phyloP scores from a whole-genome alignment of 2,797 vertebrate genomes.

The Craterocephalus amniculus region DNA sequence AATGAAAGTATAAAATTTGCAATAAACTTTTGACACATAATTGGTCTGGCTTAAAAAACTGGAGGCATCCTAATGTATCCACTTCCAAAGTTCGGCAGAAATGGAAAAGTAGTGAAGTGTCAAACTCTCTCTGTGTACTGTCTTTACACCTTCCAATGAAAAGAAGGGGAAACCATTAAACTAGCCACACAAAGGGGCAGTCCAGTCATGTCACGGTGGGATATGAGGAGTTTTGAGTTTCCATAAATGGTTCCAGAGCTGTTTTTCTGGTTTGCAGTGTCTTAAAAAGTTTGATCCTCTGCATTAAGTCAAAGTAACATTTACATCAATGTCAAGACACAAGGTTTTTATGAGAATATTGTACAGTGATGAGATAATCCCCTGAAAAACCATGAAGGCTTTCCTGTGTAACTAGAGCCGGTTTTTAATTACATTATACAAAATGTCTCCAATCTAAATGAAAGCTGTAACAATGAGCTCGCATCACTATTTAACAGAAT shows the following conservation, averaged over 20 bases:
- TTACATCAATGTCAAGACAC: not conserved
- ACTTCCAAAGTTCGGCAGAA: not conserved
- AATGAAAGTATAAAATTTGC: not conserved
- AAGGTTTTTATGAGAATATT: not conserved
- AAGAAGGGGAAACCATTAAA: not conserved
- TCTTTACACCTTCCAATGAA: no score
- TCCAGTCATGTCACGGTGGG: not conserved
- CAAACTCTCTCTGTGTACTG: not conserved
- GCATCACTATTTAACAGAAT: not conserved
- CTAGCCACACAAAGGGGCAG: not conserved
- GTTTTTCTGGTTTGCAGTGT: not conserved
- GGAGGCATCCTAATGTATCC: not conserved
- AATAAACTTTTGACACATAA: not conserved
- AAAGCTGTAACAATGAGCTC: not conserved
- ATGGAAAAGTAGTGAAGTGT: not conserved
- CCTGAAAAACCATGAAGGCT: not conserved
- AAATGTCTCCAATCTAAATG: not conserved
- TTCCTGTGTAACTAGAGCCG: not conserved
- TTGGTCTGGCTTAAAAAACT: not conserved
- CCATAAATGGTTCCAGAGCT: not conserved
- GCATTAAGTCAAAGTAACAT: not conserved
- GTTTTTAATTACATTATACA: not conserved
- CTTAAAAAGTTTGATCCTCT: not conserved
- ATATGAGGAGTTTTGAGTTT: not conserved
- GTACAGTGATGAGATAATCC: not conserved